Conservation (phyloP, 1,140 invertebrate genomes). For the Telenomus remus region DNA sequence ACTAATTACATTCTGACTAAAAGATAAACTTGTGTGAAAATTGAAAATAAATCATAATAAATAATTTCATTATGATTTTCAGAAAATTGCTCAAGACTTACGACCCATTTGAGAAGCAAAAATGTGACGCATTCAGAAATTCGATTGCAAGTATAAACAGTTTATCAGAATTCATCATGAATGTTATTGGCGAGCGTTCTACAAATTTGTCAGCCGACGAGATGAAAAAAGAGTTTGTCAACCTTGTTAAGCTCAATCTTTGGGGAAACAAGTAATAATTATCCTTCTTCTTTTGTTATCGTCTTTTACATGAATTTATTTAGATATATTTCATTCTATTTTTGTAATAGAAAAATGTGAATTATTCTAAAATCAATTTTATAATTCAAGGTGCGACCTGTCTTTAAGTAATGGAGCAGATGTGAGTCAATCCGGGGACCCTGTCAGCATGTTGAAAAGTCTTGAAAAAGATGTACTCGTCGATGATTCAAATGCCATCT, state of each 20-base stretch:
- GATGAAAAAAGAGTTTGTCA: slow-evolving; percentile 74
- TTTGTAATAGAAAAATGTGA: too few species aligned
- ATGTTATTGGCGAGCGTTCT: slow-evolving; percentile 64
- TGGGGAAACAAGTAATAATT: slow-evolving; percentile 80
- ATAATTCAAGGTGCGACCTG: slow-evolving; percentile 84
- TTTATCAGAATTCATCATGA: slow-evolving; percentile 76
- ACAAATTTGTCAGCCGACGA: slow-evolving; percentile 63
- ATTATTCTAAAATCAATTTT: slow-evolving; percentile 1
- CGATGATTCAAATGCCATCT: slow-evolving; percentile 80
- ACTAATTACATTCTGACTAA: slow-evolving; percentile 11
- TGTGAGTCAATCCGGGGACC: slow-evolving; percentile 76
- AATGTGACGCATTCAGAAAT: slow-evolving; percentile 78
- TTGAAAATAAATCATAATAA: background rate
- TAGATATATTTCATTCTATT: too few species aligned
- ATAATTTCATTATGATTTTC: slow-evolving; percentile 19
- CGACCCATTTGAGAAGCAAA: slow-evolving; percentile 88
- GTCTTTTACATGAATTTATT: too few species aligned
- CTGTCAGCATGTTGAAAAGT: slow-evolving; percentile 79
- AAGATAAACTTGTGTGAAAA: slow-evolving; percentile 24
- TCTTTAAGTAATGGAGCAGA: slow-evolving; percentile 86
- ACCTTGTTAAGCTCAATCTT: slow-evolving; percentile 80
- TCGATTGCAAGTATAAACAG: slow-evolving; percentile 77
- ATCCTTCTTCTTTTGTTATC: too few species aligned
- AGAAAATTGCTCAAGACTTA: slow-evolving; percentile 80
- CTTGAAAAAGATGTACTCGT: slow-evolving; percentile 83